A percentile compares a stretch with the other conserved stretches of the same genome.
Evolutionary conservation across 2,888 invertebrate species (phyloP).

Genomic region (Lottia scabra): DNA sequence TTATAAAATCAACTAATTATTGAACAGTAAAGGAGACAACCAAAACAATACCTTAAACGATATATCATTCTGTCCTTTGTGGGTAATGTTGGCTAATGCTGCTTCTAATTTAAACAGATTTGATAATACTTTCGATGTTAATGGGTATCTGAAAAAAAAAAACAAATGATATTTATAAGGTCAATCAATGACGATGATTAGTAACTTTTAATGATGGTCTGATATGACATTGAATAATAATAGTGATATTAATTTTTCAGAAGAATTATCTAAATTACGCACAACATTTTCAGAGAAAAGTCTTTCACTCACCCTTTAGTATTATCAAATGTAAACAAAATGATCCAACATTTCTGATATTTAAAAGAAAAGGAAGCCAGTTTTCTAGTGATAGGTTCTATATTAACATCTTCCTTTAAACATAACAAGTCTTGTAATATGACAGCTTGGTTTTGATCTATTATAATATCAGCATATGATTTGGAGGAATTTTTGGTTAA

Average conservation of each 20-base stretch:
- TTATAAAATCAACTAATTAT: too few species aligned
- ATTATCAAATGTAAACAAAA: conserved; percentile 30
- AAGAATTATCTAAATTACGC: too few species aligned
- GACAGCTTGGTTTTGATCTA: conserved; percentile 46
- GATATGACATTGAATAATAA: too few species aligned
- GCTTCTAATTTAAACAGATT: conserved; percentile 40
- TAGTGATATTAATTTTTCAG: too few species aligned
- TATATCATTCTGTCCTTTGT: conserved; percentile 11
- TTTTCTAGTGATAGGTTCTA: conserved; percentile 37
- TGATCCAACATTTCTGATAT: conserved; percentile 40
- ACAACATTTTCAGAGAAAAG: too few species aligned
- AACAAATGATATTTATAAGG: neutral
- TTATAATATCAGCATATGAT: conserved; percentile 43
- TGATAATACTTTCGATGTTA: conserved; percentile 30
- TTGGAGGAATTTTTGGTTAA: neutral
- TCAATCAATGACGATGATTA: too few species aligned
- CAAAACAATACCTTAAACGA: neutral
- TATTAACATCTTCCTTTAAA: conserved; percentile 31
- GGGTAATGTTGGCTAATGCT: conserved; percentile 33
- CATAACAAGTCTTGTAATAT: conserved; percentile 33
- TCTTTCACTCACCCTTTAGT: conserved; percentile 21
- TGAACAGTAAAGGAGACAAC: too few species aligned
- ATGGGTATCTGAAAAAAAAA: conserved; percentile 29
- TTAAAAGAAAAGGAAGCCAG: conserved; percentile 41
- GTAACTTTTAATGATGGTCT: too few species aligned